Base-by-base conservation (phyloP, 2,888 invertebrate genomes). In the Rhimphoctona megacephalus region DNA sequence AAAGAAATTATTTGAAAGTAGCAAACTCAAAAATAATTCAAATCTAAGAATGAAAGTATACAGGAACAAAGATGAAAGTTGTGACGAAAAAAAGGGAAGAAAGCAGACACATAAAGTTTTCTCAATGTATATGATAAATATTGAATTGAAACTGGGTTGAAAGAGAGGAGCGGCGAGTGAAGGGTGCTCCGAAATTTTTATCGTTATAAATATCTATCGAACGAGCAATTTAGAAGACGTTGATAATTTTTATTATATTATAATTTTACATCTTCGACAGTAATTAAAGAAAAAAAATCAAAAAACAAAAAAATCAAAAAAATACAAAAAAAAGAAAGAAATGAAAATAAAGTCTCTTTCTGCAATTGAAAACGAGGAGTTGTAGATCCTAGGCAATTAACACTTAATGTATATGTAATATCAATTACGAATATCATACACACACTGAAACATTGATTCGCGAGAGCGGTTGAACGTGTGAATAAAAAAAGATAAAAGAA, bases 361-460 rank as follows among this genome's bases (percentile, higher is more conserved):
- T 85, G 84, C 87, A 79, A 87, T 86, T 88, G 66, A 87, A 87
- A 87, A 84, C 77, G 85, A 86, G 87, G 86, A 79, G 76, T 76
- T 76, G 70, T 86, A 86, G 83, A 81, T 14, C 14, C 54, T 81
- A 83, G 81, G 33, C 36, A 81, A 83, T 86, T 81, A 81, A 74
- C 78, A 83, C 81, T 66, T 81, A 83, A 83, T 73, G 81, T 86
- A 81, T 69, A 83, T 86, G 86, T 86, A 61, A 83, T 86, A 86
- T 72, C 83, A 46, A 86, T 77, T 81, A 85, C 46, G 46, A 78
- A 76, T 85, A 82, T 76, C 46, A 61, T 77, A 85, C 70, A 84
- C 76, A 84, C 76, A 69, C 67, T 87, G 81, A 73, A 83, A 85
- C 61, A 87, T 69, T 73, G 84, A 78, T 85, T 85, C 81, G 83